Evolutionary conservation across 2,888 invertebrate species (phyloP), one percentile per base, ranked within the genome.

Genomic region (Laspeyria flexula): DNA sequence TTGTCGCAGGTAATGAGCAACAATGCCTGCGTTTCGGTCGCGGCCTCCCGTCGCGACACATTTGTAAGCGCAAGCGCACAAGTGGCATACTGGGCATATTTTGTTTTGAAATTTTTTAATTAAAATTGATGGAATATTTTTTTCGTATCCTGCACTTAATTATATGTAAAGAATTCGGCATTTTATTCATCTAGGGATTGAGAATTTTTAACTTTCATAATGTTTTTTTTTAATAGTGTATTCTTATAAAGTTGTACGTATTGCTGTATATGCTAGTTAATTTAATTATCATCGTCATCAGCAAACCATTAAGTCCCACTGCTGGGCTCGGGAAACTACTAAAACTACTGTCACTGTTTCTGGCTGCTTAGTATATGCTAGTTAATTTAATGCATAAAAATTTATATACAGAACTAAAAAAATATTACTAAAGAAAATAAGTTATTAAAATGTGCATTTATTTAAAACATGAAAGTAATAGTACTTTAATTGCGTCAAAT

Each of bases 1-100:
- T 86, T 85, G 85, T 86, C 84, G 79, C 71, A 59, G 59, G 84
- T 89, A 88, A 89, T 86, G 85, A 88, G 87, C 86, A 81, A 88
- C 89, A 90, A 90, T 88, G 75, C 83, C 71, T 72, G 81, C 81
- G 82, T 79, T 83, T 79, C 78, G 83, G 86, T 83, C 87, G 83
- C 86, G 71, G 79, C 81, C 83, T 86, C 90, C 90, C 79, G 89
- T 85, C 71, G 84, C 62, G 71, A 55, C 71, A 74, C 88, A 89
- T 89, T 89, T 90, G 88, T 90, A 85, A 69, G 45, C 52, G 42
- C 45, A 52, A 37, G 42, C 43, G 41, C 41, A 53, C 55, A 48
- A 45, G 59, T 30, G 70, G 57, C 55, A 71, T 75, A 81, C 75
- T 54, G 67, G 43, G 73, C 34, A 55, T 41, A 34, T 43, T 53